These are phyloP conservation scores for Amphiura filiformis DNA, from an alignment of 35 echinoderm and acorn worm species.

Conservation along the genomic window DNA sequence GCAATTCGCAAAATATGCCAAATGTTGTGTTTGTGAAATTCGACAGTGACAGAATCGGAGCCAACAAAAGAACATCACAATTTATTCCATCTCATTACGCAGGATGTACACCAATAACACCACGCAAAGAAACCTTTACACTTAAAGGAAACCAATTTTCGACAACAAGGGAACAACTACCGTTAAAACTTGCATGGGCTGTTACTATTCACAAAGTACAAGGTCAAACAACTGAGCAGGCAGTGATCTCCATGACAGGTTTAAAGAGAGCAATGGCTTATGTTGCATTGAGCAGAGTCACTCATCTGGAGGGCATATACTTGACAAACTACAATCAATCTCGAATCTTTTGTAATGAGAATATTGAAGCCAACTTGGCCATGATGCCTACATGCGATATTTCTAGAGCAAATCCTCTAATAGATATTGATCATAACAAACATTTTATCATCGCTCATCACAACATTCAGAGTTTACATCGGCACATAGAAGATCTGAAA, in stretches of 20 bases:
- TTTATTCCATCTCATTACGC: background rate
- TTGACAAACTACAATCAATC: background rate
- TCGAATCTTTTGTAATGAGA: background rate
- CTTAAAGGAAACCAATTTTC: background rate
- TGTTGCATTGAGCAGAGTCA: conserved; percentile 45
- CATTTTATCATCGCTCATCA: conserved; percentile 5
- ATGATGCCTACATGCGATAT: background rate
- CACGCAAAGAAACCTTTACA: background rate
- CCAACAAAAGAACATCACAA: background rate
- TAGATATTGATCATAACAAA: background rate
- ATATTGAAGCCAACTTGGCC: background rate
- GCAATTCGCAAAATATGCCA: conserved; percentile 15
- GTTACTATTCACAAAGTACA: conserved; percentile 44
- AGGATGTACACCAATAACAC: background rate
- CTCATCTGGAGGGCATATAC: conserved; percentile 18
- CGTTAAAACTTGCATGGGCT: conserved; percentile 44
- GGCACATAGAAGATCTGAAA: conserved; percentile 35
- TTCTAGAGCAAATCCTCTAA: background rate
- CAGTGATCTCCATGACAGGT: conserved; percentile 17
- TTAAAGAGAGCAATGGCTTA: conserved; percentile 10
- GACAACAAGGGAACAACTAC: conserved; percentile 26
- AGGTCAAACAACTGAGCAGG: conserved; percentile 8
- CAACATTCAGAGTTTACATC: conserved; percentile 38
- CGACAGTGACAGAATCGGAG: conserved; percentile 44
- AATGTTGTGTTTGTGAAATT: conserved; percentile 51